Evolutionary conservation across 2,888 invertebrate genomes (phyloP).

Genomic region (Keiferia lycopersicella): DNA sequence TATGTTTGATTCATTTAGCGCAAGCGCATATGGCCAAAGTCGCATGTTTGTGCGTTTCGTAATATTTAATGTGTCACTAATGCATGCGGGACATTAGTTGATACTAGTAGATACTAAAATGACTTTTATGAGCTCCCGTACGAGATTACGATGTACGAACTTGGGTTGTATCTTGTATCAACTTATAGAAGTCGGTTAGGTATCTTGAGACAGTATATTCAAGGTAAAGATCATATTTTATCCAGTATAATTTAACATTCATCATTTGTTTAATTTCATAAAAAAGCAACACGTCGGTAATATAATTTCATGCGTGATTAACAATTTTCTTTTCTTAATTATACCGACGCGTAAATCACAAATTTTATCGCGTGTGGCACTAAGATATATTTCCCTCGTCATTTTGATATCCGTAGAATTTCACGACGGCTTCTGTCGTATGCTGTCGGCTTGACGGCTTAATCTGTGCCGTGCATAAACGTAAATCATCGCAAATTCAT

Average conservation of each 20-base stretch:
- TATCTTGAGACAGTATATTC: too few relatives aligned
- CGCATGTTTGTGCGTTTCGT: constrained; percentile 55
- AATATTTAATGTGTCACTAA: constrained; percentile 72
- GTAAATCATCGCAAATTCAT: constrained; percentile 37
- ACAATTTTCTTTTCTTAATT: too few relatives aligned
- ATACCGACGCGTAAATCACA: too few relatives aligned
- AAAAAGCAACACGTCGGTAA: too few relatives aligned
- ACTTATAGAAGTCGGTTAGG: neutral
- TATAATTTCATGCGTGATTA: neutral
- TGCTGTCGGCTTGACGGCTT: constrained; percentile 42
- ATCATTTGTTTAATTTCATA: too few relatives aligned
- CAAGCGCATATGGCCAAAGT: constrained; percentile 45
- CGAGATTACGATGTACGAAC: constrained; percentile 49
- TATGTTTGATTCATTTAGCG: constrained; percentile 2
- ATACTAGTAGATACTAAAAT: constrained; percentile 66
- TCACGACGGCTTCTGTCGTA: constrained; percentile 45
- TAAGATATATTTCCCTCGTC: neutral
- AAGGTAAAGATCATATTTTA: too few relatives aligned
- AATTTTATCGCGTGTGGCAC: neutral
- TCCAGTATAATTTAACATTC: too few relatives aligned
- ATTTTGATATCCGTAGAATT: constrained; percentile 34
- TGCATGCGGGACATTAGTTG: constrained; percentile 68
- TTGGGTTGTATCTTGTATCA: neutral
- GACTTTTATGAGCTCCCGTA: constrained; percentile 64
- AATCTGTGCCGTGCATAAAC: constrained; percentile 46